These are phyloP conservation scores for Macrobrachium rosenbergii DNA, from an alignment of 1,140 invertebrate species.

Conservation along the genomic window DNA sequence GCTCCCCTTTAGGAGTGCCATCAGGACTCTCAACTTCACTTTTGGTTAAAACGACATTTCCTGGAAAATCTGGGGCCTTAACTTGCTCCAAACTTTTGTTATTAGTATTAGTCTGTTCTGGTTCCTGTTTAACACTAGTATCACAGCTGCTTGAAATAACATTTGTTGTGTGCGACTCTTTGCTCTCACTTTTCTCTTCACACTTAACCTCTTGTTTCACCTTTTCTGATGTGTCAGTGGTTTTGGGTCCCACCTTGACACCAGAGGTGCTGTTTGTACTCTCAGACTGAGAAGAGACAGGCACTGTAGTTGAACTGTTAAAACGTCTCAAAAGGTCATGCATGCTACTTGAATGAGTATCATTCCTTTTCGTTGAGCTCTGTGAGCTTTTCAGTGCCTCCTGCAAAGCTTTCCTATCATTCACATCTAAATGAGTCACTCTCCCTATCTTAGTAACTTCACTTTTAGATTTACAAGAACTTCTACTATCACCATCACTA, in stretches of 20 bases:
- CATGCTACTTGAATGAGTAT: conserved; percentile 54
- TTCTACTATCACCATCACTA: conserved; percentile 39
- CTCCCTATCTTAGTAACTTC: conserved; percentile 54
- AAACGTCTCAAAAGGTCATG: conserved; percentile 60
- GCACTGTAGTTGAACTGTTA: conserved; percentile 65
- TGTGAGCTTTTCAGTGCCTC: conserved; percentile 66
- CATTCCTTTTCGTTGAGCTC: conserved; percentile 62
- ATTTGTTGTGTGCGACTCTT: conserved; percentile 52
- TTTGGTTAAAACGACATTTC: conserved; percentile 67
- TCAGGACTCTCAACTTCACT: conserved; percentile 67
- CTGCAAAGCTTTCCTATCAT: conserved; percentile 64
- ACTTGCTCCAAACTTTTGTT: conserved; percentile 49
- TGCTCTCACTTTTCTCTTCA: conserved; percentile 56
- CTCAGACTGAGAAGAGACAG: conserved; percentile 65
- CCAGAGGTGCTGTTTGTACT: conserved; percentile 66
- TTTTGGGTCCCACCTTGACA: conserved; percentile 58
- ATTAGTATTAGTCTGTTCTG: conserved; percentile 36
- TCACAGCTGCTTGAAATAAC: conserved; percentile 66
- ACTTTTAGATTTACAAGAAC: conserved; percentile 34
- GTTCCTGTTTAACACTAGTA: conserved; percentile 65
- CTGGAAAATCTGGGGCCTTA: conserved; percentile 54
- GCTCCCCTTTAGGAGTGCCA: conserved; percentile 67
- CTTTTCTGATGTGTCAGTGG: conserved; percentile 50
- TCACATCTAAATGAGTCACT: conserved; percentile 66
- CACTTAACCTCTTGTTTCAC: conserved; percentile 62